These are phyloP conservation scores for Sepioteuthis lessoniana DNA, from an alignment of 2,888 invertebrate genomes.

Conservation along the genomic window DNA sequence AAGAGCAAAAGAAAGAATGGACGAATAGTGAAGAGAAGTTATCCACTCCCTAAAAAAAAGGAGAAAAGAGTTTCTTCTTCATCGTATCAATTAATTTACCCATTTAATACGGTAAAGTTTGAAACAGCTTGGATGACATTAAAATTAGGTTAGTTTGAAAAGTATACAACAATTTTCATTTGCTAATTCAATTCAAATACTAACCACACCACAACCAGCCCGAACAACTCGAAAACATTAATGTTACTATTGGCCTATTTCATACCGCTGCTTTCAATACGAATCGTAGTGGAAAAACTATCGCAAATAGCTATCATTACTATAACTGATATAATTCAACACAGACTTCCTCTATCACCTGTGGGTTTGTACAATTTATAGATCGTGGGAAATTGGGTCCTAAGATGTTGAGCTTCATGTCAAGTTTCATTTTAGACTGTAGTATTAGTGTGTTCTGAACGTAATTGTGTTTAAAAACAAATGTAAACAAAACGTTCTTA, in stretches of 20 bases:
- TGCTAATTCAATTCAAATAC: slow-evolving; percentile 33
- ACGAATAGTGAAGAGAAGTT: not conserved
- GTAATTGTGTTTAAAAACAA: too few species aligned
- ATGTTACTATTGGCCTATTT: not conserved
- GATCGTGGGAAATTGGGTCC: too few species aligned
- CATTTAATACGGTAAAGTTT: not conserved
- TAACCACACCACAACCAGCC: not conserved
- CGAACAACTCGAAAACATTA: not conserved
- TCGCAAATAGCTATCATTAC: too few species aligned
- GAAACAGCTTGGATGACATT: not conserved
- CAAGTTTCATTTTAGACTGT: too few species aligned
- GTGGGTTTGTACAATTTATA: too few species aligned
- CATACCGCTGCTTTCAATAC: not conserved
- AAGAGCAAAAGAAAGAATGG: not conserved
- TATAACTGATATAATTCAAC: too few species aligned
- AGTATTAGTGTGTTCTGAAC: too few species aligned
- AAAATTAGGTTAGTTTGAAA: not conserved
- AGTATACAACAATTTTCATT: not conserved
- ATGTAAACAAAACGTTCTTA: too few species aligned
- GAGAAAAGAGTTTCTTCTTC: not conserved
- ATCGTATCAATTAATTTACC: not conserved
- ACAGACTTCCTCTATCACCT: too few species aligned
- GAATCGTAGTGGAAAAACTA: not conserved
- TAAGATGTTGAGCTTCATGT: too few species aligned
- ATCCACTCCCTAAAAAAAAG: too few species aligned